Conservation (phyloP, 1,140 invertebrate genomes). For the Phymorhynchus buccinoides region DNA sequence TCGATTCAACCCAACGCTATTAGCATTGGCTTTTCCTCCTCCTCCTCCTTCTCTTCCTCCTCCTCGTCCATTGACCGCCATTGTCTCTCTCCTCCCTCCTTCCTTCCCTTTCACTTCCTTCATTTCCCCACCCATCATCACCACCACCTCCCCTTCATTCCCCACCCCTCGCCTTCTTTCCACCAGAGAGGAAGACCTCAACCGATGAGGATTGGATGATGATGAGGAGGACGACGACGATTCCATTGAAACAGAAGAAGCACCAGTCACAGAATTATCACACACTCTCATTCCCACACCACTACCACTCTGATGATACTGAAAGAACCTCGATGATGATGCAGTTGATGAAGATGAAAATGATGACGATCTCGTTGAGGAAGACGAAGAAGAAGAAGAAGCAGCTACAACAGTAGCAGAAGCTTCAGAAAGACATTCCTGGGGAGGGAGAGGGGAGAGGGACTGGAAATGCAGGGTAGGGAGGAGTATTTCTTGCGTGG, state of each 20-base stretch:
- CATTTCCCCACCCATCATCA: not conserved
- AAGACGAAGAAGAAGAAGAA: conserved; percentile 24
- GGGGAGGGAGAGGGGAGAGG: not conserved
- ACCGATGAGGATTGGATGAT: not conserved
- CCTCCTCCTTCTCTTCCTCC: not conserved
- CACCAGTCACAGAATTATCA: not conserved
- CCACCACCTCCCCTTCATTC: not conserved
- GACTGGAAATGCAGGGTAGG: conserved; percentile 27
- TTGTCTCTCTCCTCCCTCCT: not conserved
- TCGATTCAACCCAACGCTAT: not conserved
- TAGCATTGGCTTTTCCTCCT: no score
- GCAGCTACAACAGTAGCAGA: not conserved
- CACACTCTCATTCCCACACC: not conserved
- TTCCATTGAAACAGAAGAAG: not conserved
- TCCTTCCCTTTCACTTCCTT: not conserved
- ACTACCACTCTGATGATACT: conserved; percentile 31
- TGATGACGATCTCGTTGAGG: no score
- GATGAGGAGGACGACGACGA: no score
- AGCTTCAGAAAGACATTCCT: not conserved
- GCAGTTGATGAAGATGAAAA: conserved; percentile 19
- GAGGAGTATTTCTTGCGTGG: not conserved
- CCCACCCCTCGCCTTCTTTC: not conserved
- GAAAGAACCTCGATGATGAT: conserved; percentile 29
- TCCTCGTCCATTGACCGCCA: not conserved
- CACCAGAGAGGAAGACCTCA: not conserved